Percentiles rank a stretch among this genome's conserved stretches.
These are phyloP conservation scores for Drosophila bifasciata DNA, from an alignment of 1,140 invertebrate species.

Conservation along the genomic window DNA sequence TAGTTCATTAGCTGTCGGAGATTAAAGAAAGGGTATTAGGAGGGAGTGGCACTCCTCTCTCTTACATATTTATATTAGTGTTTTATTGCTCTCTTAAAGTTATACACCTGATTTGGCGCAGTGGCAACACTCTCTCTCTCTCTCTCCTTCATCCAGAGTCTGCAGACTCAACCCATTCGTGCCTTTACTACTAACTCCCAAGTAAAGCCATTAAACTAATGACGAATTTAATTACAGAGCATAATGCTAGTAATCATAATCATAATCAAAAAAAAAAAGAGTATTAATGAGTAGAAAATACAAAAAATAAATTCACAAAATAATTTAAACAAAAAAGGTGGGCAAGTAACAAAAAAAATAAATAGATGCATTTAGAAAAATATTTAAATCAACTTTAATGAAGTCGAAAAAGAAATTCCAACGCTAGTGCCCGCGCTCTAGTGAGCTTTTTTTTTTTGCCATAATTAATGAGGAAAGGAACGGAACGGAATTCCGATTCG, in stretches of 20 bases:
- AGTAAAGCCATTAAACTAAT: slow-evolving; percentile 52
- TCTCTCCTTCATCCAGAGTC: neutral
- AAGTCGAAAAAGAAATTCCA: slow-evolving; percentile 75
- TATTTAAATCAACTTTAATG: slow-evolving; percentile 80
- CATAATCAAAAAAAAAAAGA: slow-evolving; percentile 11
- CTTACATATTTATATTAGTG: no score
- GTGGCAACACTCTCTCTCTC: neutral
- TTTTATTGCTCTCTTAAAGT: no score
- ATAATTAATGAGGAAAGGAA: slow-evolving; percentile 48
- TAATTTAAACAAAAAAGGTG: slow-evolving; percentile 15
- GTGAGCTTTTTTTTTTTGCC: slow-evolving; percentile 20
- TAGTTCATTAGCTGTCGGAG: no score
- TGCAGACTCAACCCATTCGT: neutral
- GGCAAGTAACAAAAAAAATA: no score
- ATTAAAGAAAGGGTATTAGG: no score
- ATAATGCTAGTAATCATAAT: slow-evolving; percentile 24
- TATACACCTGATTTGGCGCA: neutral
- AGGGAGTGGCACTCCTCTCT: no score
- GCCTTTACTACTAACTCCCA: slow-evolving; percentile 9
- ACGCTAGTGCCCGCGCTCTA: slow-evolving; percentile 36
- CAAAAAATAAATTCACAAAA: slow-evolving; percentile 18
- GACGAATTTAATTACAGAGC: slow-evolving; percentile 65
- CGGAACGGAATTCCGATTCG: slow-evolving; percentile 25
- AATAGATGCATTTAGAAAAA: slow-evolving; percentile 56
- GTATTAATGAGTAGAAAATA: slow-evolving; percentile 27